Conservation (phyloP, 1,140 invertebrate species). For the Zaprionus africanus region DNA sequence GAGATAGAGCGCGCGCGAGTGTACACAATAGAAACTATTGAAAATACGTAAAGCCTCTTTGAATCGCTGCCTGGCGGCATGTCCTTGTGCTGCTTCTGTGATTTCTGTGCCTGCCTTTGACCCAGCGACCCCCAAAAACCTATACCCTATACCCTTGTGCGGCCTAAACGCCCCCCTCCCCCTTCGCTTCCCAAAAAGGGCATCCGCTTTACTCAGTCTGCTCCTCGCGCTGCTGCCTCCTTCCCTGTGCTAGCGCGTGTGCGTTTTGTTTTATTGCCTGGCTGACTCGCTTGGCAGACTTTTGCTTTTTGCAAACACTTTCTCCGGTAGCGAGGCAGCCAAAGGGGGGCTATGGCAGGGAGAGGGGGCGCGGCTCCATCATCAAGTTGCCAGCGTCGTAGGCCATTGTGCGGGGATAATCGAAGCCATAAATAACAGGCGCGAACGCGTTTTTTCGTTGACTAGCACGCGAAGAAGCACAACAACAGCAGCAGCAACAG, state of each 20-base stretch:
- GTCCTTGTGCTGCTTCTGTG: conserved; percentile 81
- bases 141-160: conserved; percentile 1
- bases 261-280: conserved; percentile 79
- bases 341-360: neutral
- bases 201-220: conserved; percentile 3
- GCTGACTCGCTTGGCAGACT: conserved; percentile 57
- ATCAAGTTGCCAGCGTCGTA: conserved; percentile 46
- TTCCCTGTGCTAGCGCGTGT: conserved; percentile 48
- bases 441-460: conserved; percentile 64
- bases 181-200: neutral
- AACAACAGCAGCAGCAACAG: conserved; percentile 3
- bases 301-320: conserved; percentile 74
- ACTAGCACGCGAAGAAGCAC: conserved; percentile 10
- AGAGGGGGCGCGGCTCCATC: conserved; percentile 4
- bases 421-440: conserved; percentile 83
- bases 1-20: conserved; percentile 50
- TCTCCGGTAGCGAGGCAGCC: conserved; percentile 30
- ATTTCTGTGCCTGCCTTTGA: conserved; percentile 68
- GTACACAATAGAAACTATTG: conserved; percentile 76
- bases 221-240: neutral
- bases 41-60: conserved; percentile 81
- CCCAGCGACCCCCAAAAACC: conserved; percentile 28
- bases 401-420: conserved; percentile 78
- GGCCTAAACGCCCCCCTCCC: neutral
- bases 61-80: conserved; percentile 57